phyloP scores from a whole-genome alignment of 2,888 invertebrate species.

The Phalangium opilio region DNA sequence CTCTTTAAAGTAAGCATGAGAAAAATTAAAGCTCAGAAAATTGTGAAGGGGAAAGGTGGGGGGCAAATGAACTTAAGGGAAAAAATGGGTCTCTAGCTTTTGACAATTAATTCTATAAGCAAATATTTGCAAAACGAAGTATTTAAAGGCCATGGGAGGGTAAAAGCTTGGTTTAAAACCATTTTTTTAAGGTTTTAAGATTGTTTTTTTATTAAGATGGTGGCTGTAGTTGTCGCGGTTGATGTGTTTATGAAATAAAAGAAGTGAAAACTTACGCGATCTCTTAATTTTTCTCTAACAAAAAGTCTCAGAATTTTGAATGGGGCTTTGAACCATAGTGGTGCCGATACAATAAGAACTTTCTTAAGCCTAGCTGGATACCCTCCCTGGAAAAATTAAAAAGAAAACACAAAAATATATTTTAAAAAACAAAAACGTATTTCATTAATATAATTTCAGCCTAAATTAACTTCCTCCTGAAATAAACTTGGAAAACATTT shows the following conservation, averaged over 20 bases:
- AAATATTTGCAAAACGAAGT: no score
- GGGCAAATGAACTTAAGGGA: no score
- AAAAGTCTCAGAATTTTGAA: conserved; percentile 88
- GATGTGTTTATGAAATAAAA: neutral
- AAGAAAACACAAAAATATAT: conserved; percentile 1
- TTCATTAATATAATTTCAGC: neutral
- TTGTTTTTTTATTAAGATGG: no score
- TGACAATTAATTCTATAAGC: no score
- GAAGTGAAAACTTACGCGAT: conserved; percentile 38
- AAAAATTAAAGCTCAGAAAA: no score
- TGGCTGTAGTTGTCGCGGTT: neutral
- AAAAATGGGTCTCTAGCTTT: no score
- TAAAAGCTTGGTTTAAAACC: no score
- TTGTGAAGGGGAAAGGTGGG: no score
- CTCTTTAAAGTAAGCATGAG: no score
- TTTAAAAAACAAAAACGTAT: neutral
- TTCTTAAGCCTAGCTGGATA: conserved; percentile 95
- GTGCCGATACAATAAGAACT: conserved; percentile 91
- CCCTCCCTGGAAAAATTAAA: conserved; percentile 34
- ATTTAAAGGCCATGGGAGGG: no score
- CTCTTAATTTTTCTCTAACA: conserved; percentile 85
- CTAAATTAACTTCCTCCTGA: neutral
- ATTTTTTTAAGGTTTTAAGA: no score
- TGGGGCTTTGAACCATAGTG: conserved; percentile 95
- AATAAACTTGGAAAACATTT: neutral